Base-by-base conservation (phyloP, 2,888 invertebrate genomes). In the Dusona sp. region DNA sequence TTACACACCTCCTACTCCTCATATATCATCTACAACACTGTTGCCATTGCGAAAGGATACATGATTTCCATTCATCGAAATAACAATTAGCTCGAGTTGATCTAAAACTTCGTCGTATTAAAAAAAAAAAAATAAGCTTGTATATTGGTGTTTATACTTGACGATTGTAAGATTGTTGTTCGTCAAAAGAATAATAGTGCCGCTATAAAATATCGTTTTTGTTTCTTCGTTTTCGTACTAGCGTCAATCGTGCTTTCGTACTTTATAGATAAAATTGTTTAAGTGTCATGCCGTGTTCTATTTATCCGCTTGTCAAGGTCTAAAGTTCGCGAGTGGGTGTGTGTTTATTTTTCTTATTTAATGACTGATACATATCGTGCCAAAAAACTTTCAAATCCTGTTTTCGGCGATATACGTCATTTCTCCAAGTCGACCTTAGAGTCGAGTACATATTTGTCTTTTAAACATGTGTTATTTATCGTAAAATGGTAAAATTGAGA, bases 401-500 rank as follows among this genome's bases (percentile, higher is more conserved):
- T 72, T 79, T 79, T 48, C 48, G 48, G 33, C 25, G 8, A 42
- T 19, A 67, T 48, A 70, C 13, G 7, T 38, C 70, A 19, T 13
- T 45, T 22, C 36, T 45, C 19, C 78, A 54, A 78, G 51, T 38
- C 38, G 22, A 45, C 54, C 25, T 16, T 11, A 22, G 25, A 25
- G 25, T 74, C 22, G 16, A 16, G 29, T 22, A 19, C 0, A 64
- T 79, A 8, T 29, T 36, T 51, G 19, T 22, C 11, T 6, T 57
- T 45, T 29, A 45, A 65, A 54, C 51, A 81, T 81, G 81, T 54
- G 25, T 29, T 36, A 13, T 64, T 33, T 42, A 54, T 81, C 45
- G 74, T 81, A 45, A 75, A 57, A 81, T 81, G 81, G 74, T 81
- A 67, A 81, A 68, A 81, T 81, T 45, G 65, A 65, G 54, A 65